phyloP scores from a whole-genome alignment of 2,797 vertebrate species.

The Ceyx erithaca region DNA sequence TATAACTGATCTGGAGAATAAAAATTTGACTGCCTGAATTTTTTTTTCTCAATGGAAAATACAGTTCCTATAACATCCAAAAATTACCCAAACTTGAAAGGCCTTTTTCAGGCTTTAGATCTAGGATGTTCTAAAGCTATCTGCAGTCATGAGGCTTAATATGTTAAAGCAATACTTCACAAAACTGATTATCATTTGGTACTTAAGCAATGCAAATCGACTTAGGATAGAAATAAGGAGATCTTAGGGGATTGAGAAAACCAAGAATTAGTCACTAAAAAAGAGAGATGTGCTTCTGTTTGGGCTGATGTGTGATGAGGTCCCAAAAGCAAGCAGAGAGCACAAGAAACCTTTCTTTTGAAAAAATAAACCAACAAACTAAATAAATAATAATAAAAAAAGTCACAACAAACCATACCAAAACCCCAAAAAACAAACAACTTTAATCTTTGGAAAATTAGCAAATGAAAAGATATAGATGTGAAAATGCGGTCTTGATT shows the following conservation, averaged over 20 bases:
- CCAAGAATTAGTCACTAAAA: not conserved
- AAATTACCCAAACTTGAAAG: not conserved
- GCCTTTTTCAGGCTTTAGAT: not conserved
- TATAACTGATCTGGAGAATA: not conserved
- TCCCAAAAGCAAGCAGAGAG: not conserved
- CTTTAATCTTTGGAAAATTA: slow-evolving; percentile 36
- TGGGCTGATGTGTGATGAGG: not conserved
- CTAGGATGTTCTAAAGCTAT: not conserved
- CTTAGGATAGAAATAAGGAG: slow-evolving; percentile 48
- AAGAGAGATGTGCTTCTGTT: slow-evolving; percentile 8
- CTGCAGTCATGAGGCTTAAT: slow-evolving; percentile 4
- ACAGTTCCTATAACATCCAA: not conserved
- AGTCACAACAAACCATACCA: not conserved
- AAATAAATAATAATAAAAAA: not conserved
- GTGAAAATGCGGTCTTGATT: not conserved
- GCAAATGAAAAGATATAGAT: slow-evolving; percentile 10
- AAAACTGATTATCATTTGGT: slow-evolving; percentile 47
- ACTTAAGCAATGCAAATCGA: slow-evolving; percentile 43
- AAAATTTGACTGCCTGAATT: not conserved
- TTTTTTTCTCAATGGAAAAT: not conserved
- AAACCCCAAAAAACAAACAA: not conserved
- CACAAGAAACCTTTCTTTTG: slow-evolving; percentile 12
- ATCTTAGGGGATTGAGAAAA: slow-evolving; percentile 42
- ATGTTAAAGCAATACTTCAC: slow-evolving; percentile 23
- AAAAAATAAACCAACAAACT: not conserved